Evolutionary conservation across 1,140 invertebrate species (phyloP), one percentile per base, ranked within the genome.

Genomic region (Planococcus citri): DNA sequence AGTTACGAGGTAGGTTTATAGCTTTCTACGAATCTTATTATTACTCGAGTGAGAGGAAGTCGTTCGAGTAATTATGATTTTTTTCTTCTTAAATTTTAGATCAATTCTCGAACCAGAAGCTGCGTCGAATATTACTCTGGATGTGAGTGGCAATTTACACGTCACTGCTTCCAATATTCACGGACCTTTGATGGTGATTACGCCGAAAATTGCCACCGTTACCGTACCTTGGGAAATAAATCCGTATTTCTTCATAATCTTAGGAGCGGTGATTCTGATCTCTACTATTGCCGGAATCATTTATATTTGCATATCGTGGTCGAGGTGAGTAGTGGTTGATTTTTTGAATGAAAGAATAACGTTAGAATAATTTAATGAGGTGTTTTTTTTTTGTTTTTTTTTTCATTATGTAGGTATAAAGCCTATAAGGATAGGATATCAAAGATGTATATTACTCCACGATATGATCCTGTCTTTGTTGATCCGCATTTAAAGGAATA

Each of bases 271-370:
- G 20, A 94, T 96, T 69, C 84, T 95, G 20, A 82, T 95, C 2
- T 82, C 94, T 22, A 90, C 90, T 1, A 82, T 89, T 17, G 87
- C 89, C 69, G 92, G 90, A 14, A 94, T 94, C 38, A 86, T 94
- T 27, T 94, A 95, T 76, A 92, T 95, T 29, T 94, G 93, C 76
- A 86, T 93, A 57, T 92, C 91, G 0, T 95, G 92, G 91, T 90
- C 91, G 69, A 91, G 89, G 91, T 92, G 78, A 82, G 80, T 24
- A 3, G 51, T 33, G 3, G 20, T 24, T 27, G 22, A 33, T 33
- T 51, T 51, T 51, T 51, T 27, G 68, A 22, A n/a, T 12, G 68
- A 41, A 37, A 27, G 14, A 64, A n/a, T n/a, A 70, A 67, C 17
- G 57, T 37, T 6, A 27, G 21, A 69, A 14, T 12, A 69, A 33